Conservation (phyloP, 2,888 invertebrate genomes). For the Acleris laterana region DNA sequence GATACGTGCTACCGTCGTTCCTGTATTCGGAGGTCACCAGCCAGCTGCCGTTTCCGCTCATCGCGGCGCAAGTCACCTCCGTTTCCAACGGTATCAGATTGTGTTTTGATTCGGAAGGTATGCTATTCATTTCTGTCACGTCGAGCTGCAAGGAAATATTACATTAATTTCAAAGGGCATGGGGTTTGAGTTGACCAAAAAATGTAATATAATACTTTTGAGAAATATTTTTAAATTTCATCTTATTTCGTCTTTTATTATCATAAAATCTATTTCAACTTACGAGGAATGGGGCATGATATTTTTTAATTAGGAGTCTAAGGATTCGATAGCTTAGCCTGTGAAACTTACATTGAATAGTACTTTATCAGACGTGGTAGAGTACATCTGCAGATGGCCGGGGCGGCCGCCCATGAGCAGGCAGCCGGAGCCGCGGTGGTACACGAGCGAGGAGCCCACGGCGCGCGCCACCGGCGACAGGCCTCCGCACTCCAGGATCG, state of each 20-base stretch:
- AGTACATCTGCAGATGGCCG: slow-evolving; percentile 75
- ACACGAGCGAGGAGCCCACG: slow-evolving; percentile 61
- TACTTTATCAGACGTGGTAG: slow-evolving; percentile 72
- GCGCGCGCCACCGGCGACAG: slow-evolving; percentile 64
- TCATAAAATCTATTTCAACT: too few relatives aligned
- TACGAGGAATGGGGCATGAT: too few relatives aligned
- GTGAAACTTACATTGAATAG: slow-evolving; percentile 71
- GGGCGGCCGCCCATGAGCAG: slow-evolving; percentile 72
- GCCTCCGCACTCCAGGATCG: slow-evolving; percentile 77
- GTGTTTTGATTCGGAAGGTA: slow-evolving; percentile 65
- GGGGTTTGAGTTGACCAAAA: not conserved
- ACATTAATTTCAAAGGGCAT: not conserved
- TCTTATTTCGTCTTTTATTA: too few relatives aligned
- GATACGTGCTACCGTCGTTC: slow-evolving; percentile 70
- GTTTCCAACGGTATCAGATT: slow-evolving; percentile 74
- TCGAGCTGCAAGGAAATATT: slow-evolving; percentile 66
- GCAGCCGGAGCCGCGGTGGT: slow-evolving; percentile 59
- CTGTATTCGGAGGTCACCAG: slow-evolving; percentile 77
- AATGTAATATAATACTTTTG: too few relatives aligned
- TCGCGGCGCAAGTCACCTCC: slow-evolving; percentile 73
- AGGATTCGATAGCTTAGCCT: too few relatives aligned
- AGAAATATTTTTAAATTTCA: too few relatives aligned
- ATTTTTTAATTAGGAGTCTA: too few relatives aligned
- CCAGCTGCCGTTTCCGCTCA: slow-evolving; percentile 68
- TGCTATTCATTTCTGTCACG: slow-evolving; percentile 71